Conservation (phyloP, 2,113 vertebrate genomes). For the Misgurnus anguillicaudatus region DNA sequence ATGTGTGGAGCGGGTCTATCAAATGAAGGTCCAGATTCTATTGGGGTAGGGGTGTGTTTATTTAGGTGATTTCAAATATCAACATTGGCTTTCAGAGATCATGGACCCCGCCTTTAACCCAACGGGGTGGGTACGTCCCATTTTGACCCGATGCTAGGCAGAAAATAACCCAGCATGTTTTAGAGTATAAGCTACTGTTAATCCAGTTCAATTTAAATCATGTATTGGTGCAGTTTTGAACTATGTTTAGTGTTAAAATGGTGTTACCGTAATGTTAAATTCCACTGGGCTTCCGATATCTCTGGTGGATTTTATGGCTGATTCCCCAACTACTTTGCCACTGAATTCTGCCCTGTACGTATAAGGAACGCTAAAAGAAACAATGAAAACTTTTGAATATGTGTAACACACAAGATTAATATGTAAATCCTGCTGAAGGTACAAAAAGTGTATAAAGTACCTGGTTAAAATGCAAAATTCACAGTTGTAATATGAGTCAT, state of each 20-base stretch:
- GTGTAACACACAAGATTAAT: neutral
- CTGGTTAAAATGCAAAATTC: neutral
- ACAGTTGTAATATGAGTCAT: constrained; percentile 16
- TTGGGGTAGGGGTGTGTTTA: too few relatives aligned
- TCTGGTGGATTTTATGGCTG: constrained; percentile 76
- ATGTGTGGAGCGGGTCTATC: too few relatives aligned
- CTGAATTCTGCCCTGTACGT: constrained; percentile 73
- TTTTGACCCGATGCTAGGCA: too few relatives aligned
- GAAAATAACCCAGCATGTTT: too few relatives aligned
- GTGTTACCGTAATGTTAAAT: constrained; percentile 75
- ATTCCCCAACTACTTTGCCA: constrained; percentile 84
- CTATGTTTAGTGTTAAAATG: neutral
- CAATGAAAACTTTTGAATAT: neutral
- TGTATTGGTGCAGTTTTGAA: too few relatives aligned
- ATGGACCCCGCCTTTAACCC: too few relatives aligned
- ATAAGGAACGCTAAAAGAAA: neutral
- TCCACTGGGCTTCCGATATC: constrained; percentile 84
- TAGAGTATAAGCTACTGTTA: too few relatives aligned
- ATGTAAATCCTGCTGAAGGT: neutral
- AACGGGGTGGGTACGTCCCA: too few relatives aligned
- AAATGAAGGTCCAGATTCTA: too few relatives aligned
- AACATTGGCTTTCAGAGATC: too few relatives aligned
- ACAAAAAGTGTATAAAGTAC: neutral
- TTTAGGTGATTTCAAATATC: too few relatives aligned
- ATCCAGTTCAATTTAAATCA: too few relatives aligned